Base-by-base conservation (phyloP, 1,140 invertebrate genomes). In the Chionoecetes opilio region DNA sequence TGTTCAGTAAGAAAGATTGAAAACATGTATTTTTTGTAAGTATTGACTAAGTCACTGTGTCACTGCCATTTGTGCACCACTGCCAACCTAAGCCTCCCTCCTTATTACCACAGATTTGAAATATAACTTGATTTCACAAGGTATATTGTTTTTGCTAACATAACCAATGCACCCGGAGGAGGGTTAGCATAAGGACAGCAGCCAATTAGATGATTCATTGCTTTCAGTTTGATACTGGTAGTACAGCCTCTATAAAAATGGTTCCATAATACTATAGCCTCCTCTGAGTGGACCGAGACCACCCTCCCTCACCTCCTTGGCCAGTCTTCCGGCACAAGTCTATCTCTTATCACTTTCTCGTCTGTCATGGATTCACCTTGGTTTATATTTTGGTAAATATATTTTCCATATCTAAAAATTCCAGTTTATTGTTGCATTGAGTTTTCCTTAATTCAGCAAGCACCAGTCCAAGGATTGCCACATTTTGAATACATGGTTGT, bases 41-140 rank as follows among this genome's bases (percentile, higher is more conserved):
- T 75, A n/a, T n/a, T 75, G 63, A 75, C n/a, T 26, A n/a, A 75
- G 21, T 75, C 63, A n/a, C 0, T 53, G 21, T 75, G 26, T 75
- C 63, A 75, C 63, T 75, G 63, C 63, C 63, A 75, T 75, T 75
- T 75, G 63, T 75, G n/a, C 63, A 75, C n/a, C 63, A 75, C 63
- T 75, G 63, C 63, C 63, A 75, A n/a, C 63, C 0, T 75, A n/a
- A 11, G n/a, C n/a, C 9, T 11, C 6, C n/a, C 9, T 11, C 6
- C 6, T 75, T 21, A 75, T n/a, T 75, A 75, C 63, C 63, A n/a
- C 63, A 63, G 53, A 63, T 26, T 63, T 63, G 2, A 63, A 63
- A 21, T 21, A 75, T n/a, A n/a, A n/a, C 21, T 17, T 75, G n/a
- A n/a, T 75, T 75, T 75, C 63, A 53, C 46, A 53, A 14, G 46